Conservation (phyloP, 1,140 invertebrate species). For the Hirudo medicinalis region DNA sequence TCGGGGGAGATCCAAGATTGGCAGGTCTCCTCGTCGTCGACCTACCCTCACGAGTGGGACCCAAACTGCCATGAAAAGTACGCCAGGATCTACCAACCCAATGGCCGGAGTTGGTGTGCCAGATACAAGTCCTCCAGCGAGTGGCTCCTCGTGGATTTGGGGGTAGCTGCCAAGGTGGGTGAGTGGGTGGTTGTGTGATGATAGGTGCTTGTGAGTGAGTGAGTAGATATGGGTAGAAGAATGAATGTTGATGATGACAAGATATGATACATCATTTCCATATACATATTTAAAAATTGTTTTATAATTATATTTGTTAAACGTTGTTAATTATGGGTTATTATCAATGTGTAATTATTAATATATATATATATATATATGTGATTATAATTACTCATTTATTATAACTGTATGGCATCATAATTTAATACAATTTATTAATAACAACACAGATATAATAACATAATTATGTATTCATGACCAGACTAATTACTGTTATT, state of each 20-base stretch:
- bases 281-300: no score
- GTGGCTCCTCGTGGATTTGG: conserved; percentile 47
- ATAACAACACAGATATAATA: no score
- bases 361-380: no score
- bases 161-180: conserved; percentile 44
- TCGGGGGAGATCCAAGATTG: conserved; percentile 48
- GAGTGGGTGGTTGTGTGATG: not conserved
- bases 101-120: conserved; percentile 46
- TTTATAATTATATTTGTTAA: no score
- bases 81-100: conserved; percentile 45
- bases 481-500: no score
- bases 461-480: no score
- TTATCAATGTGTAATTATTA: no score
- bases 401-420: no score
- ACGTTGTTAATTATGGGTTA: no score
- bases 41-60: conserved; percentile 42
- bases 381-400: no score
- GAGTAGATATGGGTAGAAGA: not conserved
- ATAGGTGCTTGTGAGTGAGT: not conserved
- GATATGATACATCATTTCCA: no score
- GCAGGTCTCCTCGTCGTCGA: conserved; percentile 48
- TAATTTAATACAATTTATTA: no score
- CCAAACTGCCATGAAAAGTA: conserved; percentile 45
- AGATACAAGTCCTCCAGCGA: conserved; percentile 45
- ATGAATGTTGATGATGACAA: not conserved